phyloP scores from a whole-genome alignment of 2,113 vertebrate genomes.

The Marmota flaviventris region DNA sequence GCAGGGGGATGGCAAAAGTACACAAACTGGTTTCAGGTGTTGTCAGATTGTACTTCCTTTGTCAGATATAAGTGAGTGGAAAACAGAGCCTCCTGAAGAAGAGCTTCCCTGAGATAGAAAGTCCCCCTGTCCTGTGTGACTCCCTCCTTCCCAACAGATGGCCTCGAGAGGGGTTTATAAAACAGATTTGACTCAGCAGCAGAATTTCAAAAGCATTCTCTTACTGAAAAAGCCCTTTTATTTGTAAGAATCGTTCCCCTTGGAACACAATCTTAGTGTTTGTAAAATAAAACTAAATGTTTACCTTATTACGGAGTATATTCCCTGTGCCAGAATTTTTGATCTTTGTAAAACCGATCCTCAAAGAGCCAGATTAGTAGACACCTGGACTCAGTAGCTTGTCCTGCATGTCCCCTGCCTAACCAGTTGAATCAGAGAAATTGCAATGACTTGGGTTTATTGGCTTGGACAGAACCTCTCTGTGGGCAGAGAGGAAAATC shows the following conservation, averaged over 20 bases:
- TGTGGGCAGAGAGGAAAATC: neutral
- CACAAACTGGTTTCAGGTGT: neutral
- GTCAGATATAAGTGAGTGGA: neutral
- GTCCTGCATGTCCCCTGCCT: neutral
- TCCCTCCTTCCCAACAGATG: neutral
- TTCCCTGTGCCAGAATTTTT: neutral
- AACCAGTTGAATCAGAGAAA: neutral
- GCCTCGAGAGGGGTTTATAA: neutral
- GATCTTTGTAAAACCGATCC: neutral
- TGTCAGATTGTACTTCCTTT: neutral
- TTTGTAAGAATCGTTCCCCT: neutral
- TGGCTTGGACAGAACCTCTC: neutral
- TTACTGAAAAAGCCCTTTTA: neutral
- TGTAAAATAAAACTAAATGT: slow-evolving; percentile 31
- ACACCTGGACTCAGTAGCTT: neutral
- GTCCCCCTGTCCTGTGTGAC: neutral
- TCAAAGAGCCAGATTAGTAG: neutral
- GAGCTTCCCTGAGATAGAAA: neutral
- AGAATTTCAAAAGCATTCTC: slow-evolving; percentile 51
- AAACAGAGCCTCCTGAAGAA: neutral
- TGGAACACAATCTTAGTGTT: neutral
- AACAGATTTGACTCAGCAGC: neutral
- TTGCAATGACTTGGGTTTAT: neutral
- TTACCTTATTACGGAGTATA: neutral
- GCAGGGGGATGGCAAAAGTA: neutral